phyloP scores from a whole-genome alignment of 2,113 vertebrate genomes.

The Lichenostomus cassidix region DNA sequence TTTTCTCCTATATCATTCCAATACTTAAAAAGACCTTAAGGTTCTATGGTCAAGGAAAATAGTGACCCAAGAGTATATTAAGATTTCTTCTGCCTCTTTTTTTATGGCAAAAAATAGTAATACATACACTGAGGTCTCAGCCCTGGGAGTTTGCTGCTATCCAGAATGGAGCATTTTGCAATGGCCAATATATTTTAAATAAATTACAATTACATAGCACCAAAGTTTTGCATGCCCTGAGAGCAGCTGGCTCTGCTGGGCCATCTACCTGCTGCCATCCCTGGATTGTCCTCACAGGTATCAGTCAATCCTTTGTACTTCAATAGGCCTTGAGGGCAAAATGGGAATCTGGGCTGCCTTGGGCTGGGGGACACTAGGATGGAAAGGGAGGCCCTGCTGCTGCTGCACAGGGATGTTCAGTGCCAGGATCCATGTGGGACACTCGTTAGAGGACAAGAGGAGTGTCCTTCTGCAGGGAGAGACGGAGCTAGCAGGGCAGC shows the following conservation, averaged over 20 bases:
- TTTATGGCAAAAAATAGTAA: not conserved
- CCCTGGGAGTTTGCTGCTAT: not conserved
- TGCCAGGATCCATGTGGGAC: not conserved
- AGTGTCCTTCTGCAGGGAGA: conserved; percentile 13
- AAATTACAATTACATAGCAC: not conserved
- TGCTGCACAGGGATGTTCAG: not conserved
- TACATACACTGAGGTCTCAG: not conserved
- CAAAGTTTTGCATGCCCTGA: not conserved
- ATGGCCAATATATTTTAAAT: not conserved
- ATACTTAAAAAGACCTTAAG: not conserved
- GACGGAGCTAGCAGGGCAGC: conserved; percentile 13
- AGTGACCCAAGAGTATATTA: not conserved
- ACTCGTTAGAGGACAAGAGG: not conserved
- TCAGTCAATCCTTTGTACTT: not conserved
- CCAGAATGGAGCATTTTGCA: not conserved
- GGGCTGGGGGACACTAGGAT: not conserved
- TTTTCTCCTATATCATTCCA: not conserved
- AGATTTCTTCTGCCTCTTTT: not conserved
- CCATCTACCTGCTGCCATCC: not conserved
- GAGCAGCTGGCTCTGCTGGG: not conserved
- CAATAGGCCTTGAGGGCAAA: not conserved
- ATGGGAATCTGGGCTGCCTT: rapidly evolving
- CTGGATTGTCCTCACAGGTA: not conserved
- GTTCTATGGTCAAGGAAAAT: not conserved
- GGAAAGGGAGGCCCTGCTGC: not conserved